Evolutionary conservation across 1,140 invertebrate species (phyloP), one percentile per base, ranked within the genome.

Genomic region (Pristionchus pacificus): DNA sequence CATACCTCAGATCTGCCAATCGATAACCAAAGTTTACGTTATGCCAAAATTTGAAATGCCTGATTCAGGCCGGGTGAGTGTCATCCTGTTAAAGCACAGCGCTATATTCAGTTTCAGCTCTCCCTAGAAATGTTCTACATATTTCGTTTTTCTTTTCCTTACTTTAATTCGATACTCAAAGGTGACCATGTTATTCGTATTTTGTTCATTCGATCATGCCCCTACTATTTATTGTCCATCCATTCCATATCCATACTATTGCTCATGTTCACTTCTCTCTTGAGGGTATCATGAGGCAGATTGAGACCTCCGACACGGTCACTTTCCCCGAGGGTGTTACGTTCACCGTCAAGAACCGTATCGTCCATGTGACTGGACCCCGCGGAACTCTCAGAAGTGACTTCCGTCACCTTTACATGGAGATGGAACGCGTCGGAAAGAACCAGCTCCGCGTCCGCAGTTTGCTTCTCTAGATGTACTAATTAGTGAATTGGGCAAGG

Each of bases 331-430:
- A 82, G 33, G 74, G 70, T 61, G 89, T 96, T 77, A 90, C 89
- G 76, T 90, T 94, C 70, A 89, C 89, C 62, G 92, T 96, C 30
- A 94, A 93, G 83, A 92, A 93, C 67, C 88, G 96, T 69, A 85
- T 91, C 77, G 91, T 99, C n/a, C 93, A 90, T 38, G 94, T 99
- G 6, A 93, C 90, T 85, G 96, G 96, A 78, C 93, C 93, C 68
- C 88, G 96, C 78, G 97, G 97, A 68, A 86, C 88, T 2, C 87
- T 99, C 65, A 91, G 89, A 77, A 89, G 94, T 61, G 90, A 90
- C 74, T 99, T 99, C 87, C 93, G 93, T 85, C 95, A 98, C 86
- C 88, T 97, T 78, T 90, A 93, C 77, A 88, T 99, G 77, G 94
- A 98, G 83, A 97, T 99, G 86, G 80, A 84, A 67, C 84, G 87